Conservation (phyloP, 1,140 invertebrate genomes). For the Drosophila pallidifrons region DNA sequence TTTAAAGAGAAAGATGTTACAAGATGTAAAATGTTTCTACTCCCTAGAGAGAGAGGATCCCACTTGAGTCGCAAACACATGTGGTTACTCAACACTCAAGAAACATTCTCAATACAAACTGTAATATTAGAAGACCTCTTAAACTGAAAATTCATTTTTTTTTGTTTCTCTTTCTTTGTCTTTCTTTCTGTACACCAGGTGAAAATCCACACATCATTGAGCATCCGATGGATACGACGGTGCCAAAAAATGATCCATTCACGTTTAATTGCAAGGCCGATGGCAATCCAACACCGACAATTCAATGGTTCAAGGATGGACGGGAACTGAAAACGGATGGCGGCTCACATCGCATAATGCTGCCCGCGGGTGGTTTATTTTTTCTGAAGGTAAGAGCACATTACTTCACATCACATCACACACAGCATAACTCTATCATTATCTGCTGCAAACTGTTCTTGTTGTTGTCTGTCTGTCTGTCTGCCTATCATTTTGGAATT, state of each 20-base stretch:
- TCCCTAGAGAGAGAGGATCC: conserved; percentile 32
- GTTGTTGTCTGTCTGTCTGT: conserved; percentile 7
- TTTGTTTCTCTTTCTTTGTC: conserved; percentile 9
- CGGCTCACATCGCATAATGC: conserved; percentile 86
- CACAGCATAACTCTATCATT: conserved; percentile 60
- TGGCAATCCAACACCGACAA: conserved; percentile 87
- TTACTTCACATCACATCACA: too few relatives aligned
- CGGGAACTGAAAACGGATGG: conserved; percentile 86
- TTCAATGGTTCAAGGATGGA: conserved; percentile 89
- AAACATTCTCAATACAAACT: conserved; percentile 16
- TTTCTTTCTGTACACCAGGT: conserved; percentile 55
- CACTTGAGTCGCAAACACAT: conserved; percentile 16
- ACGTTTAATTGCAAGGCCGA: conserved; percentile 89
- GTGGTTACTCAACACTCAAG: conserved; percentile 1
- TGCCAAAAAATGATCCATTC: conserved; percentile 89
- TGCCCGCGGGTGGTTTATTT: conserved; percentile 90
- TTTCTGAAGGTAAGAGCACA: conserved; percentile 88
- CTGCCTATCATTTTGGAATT: conserved; percentile 18
- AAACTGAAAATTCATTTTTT: conserved; percentile 8
- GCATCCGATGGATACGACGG: conserved; percentile 90
- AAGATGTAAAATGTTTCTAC: conserved; percentile 4
- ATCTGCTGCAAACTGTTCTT: conserved; percentile 45
- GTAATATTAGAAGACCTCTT: conserved; percentile 48
- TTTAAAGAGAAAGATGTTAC: conserved; percentile 48
- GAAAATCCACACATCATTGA: conserved; percentile 91